Conservation (phyloP, 2,113 vertebrate genomes). For the Nipponia nippon region DNA sequence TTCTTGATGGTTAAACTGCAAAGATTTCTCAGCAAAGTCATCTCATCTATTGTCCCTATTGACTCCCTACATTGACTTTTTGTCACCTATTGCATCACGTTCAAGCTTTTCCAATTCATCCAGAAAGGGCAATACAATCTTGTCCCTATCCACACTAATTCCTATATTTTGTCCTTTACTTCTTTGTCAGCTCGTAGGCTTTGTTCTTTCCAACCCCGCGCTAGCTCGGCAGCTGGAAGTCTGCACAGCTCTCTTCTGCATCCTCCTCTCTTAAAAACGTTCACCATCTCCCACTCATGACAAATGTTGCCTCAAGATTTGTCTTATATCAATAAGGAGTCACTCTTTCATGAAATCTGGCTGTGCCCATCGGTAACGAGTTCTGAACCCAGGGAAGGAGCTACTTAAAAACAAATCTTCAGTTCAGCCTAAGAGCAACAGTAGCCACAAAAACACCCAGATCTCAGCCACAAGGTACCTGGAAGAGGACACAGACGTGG, state of each 20-base stretch:
- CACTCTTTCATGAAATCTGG: not conserved
- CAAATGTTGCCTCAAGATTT: not conserved
- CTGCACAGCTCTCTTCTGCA: not conserved
- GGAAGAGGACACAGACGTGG: accelerated
- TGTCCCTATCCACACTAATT: not conserved
- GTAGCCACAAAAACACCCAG: not conserved
- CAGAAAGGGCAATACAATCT: not conserved
- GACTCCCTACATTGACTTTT: conserved; percentile 17
- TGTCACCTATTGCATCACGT: conserved; percentile 18
- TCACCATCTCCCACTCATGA: not conserved
- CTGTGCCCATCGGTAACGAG: accelerated
- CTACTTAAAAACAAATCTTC: not conserved
- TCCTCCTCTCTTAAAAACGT: not conserved
- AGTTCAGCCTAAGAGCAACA: accelerated
- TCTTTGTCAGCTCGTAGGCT: not conserved
- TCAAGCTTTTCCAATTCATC: not conserved
- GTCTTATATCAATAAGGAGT: not conserved
- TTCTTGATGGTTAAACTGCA: conserved; percentile 34
- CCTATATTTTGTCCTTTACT: not conserved
- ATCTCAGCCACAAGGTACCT: not conserved
- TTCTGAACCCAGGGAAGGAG: not conserved
- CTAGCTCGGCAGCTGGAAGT: not conserved
- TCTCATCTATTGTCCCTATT: conserved; percentile 16
- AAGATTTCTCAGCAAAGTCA: conserved; percentile 48
- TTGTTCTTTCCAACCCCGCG: not conserved